Evolutionary conservation across 2,888 invertebrate species (phyloP), one percentile per base, ranked within the genome.

Genomic region (Imbricaverruca yamaguchii): DNA sequence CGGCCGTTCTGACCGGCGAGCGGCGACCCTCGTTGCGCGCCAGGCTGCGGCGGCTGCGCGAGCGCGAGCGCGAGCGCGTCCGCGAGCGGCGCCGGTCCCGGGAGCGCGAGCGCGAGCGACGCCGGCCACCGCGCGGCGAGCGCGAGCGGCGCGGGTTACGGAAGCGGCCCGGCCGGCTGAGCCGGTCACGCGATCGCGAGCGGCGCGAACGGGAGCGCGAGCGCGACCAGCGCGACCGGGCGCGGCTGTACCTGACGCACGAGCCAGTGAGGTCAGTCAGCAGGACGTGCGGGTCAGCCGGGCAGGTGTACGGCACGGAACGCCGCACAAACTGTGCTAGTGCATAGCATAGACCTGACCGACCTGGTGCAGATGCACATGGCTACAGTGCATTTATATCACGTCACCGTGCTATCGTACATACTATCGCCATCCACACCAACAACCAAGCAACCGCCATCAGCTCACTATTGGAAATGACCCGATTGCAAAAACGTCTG

Each of bases 151-250:
- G 74, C 10, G 59, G 59, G 59, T 59, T 59, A 10, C 74, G 53
- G 53, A 21, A 9, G 6, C 74, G 74, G 53, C 59, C 59, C 59
- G 59, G 59, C 59, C 59, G 59, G 15, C 59, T 59, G 59, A 59
- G 59, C 11, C 74, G 74, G 55, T 23, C 53, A 9, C 81, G 77
- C 25, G 82, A 82, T 8, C 83, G 74, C 15, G 83, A 83, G n/a
- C 81, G 83, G 23, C 65, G 65, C 10, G n/a, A n/a, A 4, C 65
- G 65, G 65, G 82, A 82, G 8, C 82, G 61, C 10, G 65, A 65
- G n/a, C 65, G 65, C 18, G 82, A 82, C n/a, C 80, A 61, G 18
- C 83, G 82, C 8, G 82, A 81, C 69, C 69, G 39, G 69, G 39
- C 55, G 18, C 74, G 63, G 23, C 57, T 61, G 80, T 39, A 80